Conservation (phyloP, 1,140 invertebrate species). For the Tetramorium alpestre region DNA sequence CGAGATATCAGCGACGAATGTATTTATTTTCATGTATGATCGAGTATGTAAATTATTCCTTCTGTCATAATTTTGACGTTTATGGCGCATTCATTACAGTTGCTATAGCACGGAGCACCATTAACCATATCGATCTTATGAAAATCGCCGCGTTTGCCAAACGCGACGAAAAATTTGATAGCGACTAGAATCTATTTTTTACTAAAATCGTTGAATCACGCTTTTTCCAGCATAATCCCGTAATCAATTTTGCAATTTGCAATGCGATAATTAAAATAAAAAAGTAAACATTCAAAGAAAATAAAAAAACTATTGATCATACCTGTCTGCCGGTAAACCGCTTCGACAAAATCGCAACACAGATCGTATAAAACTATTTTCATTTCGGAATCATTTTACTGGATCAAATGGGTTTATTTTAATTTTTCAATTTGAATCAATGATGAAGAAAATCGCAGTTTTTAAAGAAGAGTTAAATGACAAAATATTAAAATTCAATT, state of each 20-base stretch:
- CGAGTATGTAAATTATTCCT: slow-evolving; percentile 30
- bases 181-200: slow-evolving; percentile 12
- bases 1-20: background rate
- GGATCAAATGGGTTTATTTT: background rate
- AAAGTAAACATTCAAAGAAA: background rate
- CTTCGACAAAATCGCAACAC: background rate
- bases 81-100: slow-evolving; percentile 11
- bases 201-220: background rate
- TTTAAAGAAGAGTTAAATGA: background rate
- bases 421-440: background rate
- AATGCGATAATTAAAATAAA: background rate
- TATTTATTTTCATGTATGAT: slow-evolving; percentile 17
- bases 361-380: slow-evolving; percentile 6
- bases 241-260: background rate
- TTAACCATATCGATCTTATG: slow-evolving; percentile 7
- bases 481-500: background rate
- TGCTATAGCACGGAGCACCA: background rate
- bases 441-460: background rate
- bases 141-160: background rate
- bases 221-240: background rate
- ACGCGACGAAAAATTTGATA: background rate
- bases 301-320: no score
- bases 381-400: background rate
- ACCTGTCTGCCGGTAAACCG: background rate
- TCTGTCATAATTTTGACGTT: slow-evolving; percentile 30